Evolutionary conservation across 1,140 invertebrate genomes (phyloP).

Genomic region (Latrodectus geometricus): DNA sequence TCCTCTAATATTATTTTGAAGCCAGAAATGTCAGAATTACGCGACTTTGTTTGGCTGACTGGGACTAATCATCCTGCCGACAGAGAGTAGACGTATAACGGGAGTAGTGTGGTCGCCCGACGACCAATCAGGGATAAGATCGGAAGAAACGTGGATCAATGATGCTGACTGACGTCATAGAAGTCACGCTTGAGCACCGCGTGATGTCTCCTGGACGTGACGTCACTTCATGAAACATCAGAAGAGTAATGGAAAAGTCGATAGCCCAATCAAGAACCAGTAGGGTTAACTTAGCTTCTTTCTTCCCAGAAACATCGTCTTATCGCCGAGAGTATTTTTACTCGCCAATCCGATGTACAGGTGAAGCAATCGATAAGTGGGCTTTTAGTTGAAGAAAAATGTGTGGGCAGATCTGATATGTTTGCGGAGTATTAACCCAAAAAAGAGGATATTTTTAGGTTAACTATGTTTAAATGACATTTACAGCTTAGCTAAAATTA

Average conservation of each 20-base stretch:
- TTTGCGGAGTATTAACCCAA: too few relatives aligned
- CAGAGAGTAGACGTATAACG: not conserved
- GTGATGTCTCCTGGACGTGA: not conserved
- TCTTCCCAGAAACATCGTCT: too few relatives aligned
- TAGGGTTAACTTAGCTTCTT: not conserved
- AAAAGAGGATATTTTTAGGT: too few relatives aligned
- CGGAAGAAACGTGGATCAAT: not conserved
- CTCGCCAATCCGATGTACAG: too few relatives aligned
- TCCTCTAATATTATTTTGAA: too few relatives aligned
- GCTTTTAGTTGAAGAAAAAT: too few relatives aligned
- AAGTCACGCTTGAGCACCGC: not conserved
- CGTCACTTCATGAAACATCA: not conserved
- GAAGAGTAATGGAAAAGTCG: conserved; percentile 1
- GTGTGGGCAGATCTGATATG: too few relatives aligned
- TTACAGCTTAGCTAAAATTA: too few relatives aligned
- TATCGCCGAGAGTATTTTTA: too few relatives aligned
- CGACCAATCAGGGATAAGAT: not conserved
- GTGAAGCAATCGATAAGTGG: too few relatives aligned
- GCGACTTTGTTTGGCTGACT: not conserved
- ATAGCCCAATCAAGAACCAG: not conserved
- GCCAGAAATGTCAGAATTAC: too few relatives aligned
- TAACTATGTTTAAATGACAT: too few relatives aligned
- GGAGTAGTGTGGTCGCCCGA: not conserved
- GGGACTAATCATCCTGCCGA: not conserved
- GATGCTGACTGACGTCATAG: not conserved